Evolutionary conservation across 2,113 vertebrate species (phyloP).

Genomic region (Oophaga pumilio): DNA sequence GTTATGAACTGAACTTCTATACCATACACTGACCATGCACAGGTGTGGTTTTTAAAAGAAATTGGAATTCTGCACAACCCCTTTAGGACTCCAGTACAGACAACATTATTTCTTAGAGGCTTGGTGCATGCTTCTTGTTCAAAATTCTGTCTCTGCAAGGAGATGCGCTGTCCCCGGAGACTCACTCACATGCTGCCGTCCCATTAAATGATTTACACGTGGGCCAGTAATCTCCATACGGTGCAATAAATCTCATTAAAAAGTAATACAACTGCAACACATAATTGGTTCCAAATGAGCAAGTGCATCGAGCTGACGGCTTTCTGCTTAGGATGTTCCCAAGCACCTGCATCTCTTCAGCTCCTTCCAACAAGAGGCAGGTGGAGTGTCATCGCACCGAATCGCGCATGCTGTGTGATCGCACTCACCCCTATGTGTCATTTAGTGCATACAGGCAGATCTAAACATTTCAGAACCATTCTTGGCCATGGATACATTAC

Average conservation of each 20-base stretch:
- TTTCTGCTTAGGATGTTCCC: constrained; percentile 39
- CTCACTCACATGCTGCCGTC: constrained; percentile 49
- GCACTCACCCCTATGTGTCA: background rate
- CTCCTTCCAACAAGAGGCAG: constrained; percentile 12
- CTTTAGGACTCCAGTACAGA: constrained; percentile 6
- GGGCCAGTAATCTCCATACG: constrained; percentile 59
- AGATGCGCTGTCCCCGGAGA: constrained; percentile 46
- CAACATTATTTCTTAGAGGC: constrained; percentile 20
- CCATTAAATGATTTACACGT: constrained; percentile 59
- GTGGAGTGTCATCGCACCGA: background rate
- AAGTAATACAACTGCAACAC: constrained; percentile 59
- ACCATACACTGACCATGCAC: background rate
- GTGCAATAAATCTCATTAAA: constrained; percentile 60
- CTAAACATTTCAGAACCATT: background rate
- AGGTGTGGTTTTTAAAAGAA: background rate
- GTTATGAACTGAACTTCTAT: background rate
- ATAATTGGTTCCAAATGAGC: constrained; percentile 59
- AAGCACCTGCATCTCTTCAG: constrained; percentile 45
- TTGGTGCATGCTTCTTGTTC: constrained; percentile 25
- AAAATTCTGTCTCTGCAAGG: constrained; percentile 32
- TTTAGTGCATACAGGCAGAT: background rate
- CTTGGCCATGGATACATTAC: background rate
- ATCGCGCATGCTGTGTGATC: background rate
- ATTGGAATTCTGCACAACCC: background rate
- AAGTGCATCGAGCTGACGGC: constrained; percentile 53